Evolutionary conservation across 1,140 invertebrate species (phyloP), one percentile per base, ranked within the genome.

Genomic region (Drosophila asahinai): DNA sequence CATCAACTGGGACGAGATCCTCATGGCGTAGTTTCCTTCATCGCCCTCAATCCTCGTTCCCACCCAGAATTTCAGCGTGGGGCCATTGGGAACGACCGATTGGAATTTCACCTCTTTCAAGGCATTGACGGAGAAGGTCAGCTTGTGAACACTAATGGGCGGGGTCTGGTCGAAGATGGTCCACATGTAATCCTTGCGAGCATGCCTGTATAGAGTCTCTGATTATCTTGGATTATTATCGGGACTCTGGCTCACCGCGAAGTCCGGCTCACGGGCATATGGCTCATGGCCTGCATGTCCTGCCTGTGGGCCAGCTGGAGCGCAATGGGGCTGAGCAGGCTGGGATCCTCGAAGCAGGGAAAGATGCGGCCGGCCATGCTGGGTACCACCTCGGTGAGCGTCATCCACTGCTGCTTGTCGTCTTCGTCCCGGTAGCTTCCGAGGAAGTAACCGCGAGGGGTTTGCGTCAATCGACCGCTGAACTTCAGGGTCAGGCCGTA

Each of bases 311-410:
- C 61, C 36, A 63, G 11, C 5, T 40, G 36, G 6, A 63, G 61
- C 12, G 22, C 11, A n/a, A 63, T 3, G 33, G 36, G 33, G n/a
- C 15, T 27, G 38, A 27, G 14, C 33, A 38, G 22, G n/a, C 2
- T 9, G 5, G 14, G 15, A 12, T 36, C 15, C 33, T 63, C 61
- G 33, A 63, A 63, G 22, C 61, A 63, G 61, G 61, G 61, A 30
- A 63, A 63, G 3, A 63, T 22, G 22, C 33, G 40, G 25, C 36
- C 52, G 61, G 47, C 61, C 61, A 52, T 22, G 14, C 40, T 40
- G 48, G 61, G 61, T 7, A 36, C 9, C 47, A 63, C 9, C 22
- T 63, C 47, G n/a, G 36, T 27, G 33, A 30, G 15, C 36, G 61
- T 11, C 30, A 63, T 11, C 61, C 61, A 63, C 33, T 63, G 14